phyloP scores from a whole-genome alignment of 2,113 vertebrate genomes.

The Ochotona curzoniae region DNA sequence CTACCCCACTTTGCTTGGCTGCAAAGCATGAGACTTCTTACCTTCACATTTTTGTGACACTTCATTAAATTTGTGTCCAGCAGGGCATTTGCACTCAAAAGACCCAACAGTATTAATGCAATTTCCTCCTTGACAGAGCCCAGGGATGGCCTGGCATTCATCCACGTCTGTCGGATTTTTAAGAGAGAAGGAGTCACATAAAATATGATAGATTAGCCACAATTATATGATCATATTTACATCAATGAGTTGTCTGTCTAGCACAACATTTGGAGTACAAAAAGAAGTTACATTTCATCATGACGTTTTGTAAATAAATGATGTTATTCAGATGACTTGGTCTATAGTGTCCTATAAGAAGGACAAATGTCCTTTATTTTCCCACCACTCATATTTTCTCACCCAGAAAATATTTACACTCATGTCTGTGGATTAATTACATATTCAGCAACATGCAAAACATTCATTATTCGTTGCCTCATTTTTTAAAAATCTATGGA shows the following conservation, averaged over 20 bases:
- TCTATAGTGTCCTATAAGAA: conserved; percentile 73
- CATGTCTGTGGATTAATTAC: conserved; percentile 3
- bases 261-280: conserved; percentile 64
- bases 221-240: conserved; percentile 74
- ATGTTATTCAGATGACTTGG: conserved; percentile 59
- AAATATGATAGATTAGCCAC: conserved; percentile 75
- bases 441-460: conserved; percentile 36
- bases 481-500: not conserved
- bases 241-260: conserved; percentile 56
- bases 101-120: conserved; percentile 99
- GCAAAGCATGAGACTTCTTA: conserved; percentile 86
- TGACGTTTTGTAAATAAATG: conserved; percentile 60
- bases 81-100: conserved; percentile 99
- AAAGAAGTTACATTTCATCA: conserved; percentile 72
- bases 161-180: conserved; percentile 94
- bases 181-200: conserved; percentile 58
- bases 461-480: not conserved
- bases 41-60: conserved; percentile 98
- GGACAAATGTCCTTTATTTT: conserved; percentile 73
- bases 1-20: not conserved
- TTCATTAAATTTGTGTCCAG: conserved; percentile 99
- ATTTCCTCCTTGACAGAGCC: conserved; percentile 98
- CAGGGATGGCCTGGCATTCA: conserved; percentile 99
- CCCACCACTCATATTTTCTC: conserved; percentile 66
- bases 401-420: conserved; percentile 55